phyloP scores from a whole-genome alignment of 1,140 invertebrate genomes.

The Geopemphigus sp. region DNA sequence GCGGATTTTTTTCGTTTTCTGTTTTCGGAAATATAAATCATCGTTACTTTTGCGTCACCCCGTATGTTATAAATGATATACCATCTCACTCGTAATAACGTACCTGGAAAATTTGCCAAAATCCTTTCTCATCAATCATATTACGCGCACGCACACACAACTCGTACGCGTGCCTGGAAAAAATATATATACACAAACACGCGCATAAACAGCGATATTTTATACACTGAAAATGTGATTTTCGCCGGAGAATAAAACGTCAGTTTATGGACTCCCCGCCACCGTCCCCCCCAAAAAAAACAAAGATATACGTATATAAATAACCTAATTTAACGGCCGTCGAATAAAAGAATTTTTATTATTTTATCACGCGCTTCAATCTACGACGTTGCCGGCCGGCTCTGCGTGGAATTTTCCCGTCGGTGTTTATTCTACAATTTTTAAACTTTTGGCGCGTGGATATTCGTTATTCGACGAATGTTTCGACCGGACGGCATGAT shows the following conservation, averaged over 20 bases:
- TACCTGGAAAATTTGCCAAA: conserved; percentile 42
- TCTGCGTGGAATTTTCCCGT: background rate
- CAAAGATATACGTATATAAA: background rate
- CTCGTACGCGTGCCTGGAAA: background rate
- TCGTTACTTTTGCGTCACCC: conserved; percentile 41
- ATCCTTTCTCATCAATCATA: conserved; percentile 38
- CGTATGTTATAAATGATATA: conserved; percentile 29
- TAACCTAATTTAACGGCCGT: conserved; percentile 6
- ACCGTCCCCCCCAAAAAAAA: background rate
- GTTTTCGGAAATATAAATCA: conserved; percentile 20
- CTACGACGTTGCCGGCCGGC: background rate
- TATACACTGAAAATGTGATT: conserved; percentile 6
- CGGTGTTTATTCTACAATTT: no score
- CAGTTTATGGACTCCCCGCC: conserved; percentile 15
- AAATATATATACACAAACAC: background rate
- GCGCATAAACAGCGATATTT: conserved; percentile 5
- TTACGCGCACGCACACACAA: background rate
- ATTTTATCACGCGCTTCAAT: conserved; percentile 1
- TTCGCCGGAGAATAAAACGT: conserved; percentile 26
- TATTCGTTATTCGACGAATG: background rate
- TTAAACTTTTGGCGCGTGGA: no score
- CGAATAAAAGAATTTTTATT: conserved; percentile 15
- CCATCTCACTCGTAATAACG: conserved; percentile 29
- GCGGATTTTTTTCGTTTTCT: conserved; percentile 9
- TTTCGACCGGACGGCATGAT: no score